These are phyloP conservation scores for Psephotus haematonotus DNA, from an alignment of 2,113 vertebrate species.

Conservation along the genomic window DNA sequence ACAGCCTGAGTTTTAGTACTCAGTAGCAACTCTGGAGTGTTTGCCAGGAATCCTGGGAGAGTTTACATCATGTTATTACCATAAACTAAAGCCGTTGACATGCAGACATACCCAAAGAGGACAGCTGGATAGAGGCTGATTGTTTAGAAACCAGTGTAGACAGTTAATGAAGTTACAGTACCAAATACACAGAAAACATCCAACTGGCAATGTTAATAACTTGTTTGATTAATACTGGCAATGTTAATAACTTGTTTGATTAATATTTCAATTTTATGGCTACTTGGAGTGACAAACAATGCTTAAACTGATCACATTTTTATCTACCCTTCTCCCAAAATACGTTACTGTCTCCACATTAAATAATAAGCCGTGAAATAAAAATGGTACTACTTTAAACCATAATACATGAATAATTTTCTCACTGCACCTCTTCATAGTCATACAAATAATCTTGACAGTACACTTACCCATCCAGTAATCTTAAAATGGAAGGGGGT, in stretches of 20 bases:
- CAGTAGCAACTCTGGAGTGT: not conserved
- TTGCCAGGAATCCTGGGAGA: not conserved
- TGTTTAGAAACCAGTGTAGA: not conserved
- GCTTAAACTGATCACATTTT: not conserved
- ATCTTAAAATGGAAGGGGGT: not conserved
- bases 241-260: not conserved
- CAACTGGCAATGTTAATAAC: not conserved
- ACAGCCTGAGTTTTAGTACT: not conserved
- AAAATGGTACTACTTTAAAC: not conserved
- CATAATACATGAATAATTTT: not conserved
- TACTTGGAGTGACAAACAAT: not conserved
- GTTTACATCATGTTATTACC: not conserved
- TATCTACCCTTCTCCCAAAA: not conserved
- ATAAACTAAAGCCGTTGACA: not conserved
- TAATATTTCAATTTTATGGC: not conserved
- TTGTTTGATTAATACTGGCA: not conserved
- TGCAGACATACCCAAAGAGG: not conserved
- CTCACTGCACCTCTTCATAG: not conserved
- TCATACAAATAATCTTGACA: not conserved
- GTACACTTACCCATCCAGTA: not conserved
- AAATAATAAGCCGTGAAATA: not conserved
- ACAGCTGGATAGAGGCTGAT: not conserved
- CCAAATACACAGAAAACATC: not conserved
- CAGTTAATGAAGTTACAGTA: constrained; percentile 9
- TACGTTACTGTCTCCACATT: not conserved